These are phyloP conservation scores for Halcyon senegalensis DNA, from an alignment of 2,113 vertebrate species.

Conservation along the genomic window DNA sequence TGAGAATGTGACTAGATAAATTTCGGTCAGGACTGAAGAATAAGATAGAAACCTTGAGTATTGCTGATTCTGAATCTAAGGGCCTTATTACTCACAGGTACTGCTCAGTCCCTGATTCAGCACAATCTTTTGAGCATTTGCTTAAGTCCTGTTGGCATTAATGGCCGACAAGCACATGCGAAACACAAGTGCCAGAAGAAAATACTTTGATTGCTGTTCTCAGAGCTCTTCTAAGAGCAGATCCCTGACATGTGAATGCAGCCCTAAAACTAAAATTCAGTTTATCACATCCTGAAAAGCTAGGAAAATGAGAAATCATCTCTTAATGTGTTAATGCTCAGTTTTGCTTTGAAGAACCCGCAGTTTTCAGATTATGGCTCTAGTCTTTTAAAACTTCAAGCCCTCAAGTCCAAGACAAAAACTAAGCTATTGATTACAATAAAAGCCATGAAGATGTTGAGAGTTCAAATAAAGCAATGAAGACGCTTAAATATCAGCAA, in stretches of 20 bases:
- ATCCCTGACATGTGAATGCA: neutral
- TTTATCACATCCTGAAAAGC: neutral
- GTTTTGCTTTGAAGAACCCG: conserved; percentile 27
- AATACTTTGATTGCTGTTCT: neutral
- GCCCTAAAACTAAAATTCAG: neutral
- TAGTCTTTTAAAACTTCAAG: conserved; percentile 20
- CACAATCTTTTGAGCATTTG: conserved; percentile 8
- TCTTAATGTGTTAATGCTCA: neutral
- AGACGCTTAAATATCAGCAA: conserved; percentile 24
- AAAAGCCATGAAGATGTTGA: conserved; percentile 25
- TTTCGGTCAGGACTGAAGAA: neutral
- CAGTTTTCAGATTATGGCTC: neutral
- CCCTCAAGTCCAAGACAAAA: conserved; percentile 51
- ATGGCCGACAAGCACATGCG: neutral
- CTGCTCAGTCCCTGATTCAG: conserved; percentile 10
- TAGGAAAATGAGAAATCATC: neutral
- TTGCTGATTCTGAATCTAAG: neutral
- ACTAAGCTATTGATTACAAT: conserved; percentile 45
- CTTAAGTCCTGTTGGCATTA: neutral
- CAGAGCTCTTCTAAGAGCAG: neutral
- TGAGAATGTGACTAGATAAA: neutral
- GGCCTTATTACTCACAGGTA: neutral
- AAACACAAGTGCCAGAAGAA: neutral
- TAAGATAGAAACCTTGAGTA: neutral
- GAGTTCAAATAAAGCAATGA: conserved; percentile 37